Percentiles rank a stretch among this genome's conserved stretches.
Conservation (phyloP, 1,140 invertebrate genomes). For the Nasonia giraulti region DNA sequence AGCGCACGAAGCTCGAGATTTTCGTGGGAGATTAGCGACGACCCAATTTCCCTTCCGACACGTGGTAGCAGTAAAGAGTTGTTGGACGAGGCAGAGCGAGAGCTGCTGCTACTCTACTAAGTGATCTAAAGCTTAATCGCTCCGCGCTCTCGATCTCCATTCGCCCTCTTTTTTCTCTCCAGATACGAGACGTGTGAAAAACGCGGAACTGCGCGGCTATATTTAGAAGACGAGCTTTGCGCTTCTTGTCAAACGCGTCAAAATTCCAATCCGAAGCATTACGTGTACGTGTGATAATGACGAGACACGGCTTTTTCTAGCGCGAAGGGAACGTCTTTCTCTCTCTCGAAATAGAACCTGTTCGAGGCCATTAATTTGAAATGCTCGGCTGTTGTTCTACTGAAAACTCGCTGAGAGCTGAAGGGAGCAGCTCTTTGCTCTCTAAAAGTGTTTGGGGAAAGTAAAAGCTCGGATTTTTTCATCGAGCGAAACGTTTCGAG, state of each 20-base stretch:
- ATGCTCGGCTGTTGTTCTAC: no score
- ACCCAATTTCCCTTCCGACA: constrained; percentile 19
- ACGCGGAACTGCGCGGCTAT: neutral
- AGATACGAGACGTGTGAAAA: neutral
- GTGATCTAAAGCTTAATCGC: constrained; percentile 30
- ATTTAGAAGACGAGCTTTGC: neutral
- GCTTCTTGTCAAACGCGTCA: neutral
- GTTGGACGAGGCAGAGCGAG: neutral
- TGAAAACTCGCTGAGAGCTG: no score
- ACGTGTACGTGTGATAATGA: neutral
- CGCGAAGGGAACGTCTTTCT: no score
- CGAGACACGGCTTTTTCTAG: neutral
- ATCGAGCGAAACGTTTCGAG: no score
- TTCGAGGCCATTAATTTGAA: neutral
- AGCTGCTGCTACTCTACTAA: neutral
- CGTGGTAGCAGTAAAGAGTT: constrained; percentile 27
- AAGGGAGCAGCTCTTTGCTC: no score
- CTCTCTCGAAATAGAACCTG: neutral
- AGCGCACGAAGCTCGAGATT: constrained; percentile 1
- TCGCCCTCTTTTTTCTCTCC: neutral
- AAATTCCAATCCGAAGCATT: neutral
- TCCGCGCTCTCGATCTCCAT: neutral
- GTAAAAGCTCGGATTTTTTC: no score
- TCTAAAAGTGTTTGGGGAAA: no score
- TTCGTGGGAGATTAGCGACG: constrained; percentile 16